phyloP scores from a whole-genome alignment of 2,797 vertebrate species.

The Etheostoma perlongum region DNA sequence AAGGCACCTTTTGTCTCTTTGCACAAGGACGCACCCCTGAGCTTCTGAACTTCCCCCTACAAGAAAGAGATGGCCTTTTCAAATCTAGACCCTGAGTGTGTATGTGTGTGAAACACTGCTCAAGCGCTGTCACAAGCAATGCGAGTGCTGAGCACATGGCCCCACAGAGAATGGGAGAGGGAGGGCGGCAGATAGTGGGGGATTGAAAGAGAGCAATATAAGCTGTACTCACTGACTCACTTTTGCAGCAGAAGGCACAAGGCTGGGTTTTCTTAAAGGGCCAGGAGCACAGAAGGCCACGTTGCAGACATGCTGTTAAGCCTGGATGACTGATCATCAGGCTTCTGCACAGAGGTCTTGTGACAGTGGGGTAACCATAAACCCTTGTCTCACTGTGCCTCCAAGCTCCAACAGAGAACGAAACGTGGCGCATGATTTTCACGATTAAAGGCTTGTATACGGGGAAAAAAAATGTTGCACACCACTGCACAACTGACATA shows the following conservation, averaged over 20 bases:
- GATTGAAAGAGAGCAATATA: slow-evolving; percentile 68
- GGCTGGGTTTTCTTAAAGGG: slow-evolving; percentile 78
- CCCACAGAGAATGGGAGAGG: slow-evolving; percentile 52
- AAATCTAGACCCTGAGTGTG: slow-evolving; percentile 56
- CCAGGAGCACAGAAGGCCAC: slow-evolving; percentile 71
- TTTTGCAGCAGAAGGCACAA: slow-evolving; percentile 75
- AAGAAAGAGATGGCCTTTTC: slow-evolving; percentile 31
- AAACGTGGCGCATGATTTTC: slow-evolving; percentile 58
- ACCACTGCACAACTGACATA: slow-evolving; percentile 41
- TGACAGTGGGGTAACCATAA: slow-evolving; percentile 74
- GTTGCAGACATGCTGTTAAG: slow-evolving; percentile 74
- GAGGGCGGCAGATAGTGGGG: slow-evolving; percentile 58
- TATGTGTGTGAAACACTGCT: slow-evolving; percentile 74
- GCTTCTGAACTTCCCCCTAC: slow-evolving; percentile 23
- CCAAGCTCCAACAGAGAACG: slow-evolving; percentile 52
- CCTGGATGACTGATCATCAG: slow-evolving; percentile 52
- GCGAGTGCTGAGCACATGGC: slow-evolving; percentile 82
- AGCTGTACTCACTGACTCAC: slow-evolving; percentile 81
- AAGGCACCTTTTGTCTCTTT: slow-evolving; percentile 59
- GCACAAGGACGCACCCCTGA: slow-evolving; percentile 45
- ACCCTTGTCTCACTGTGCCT: slow-evolving; percentile 65
- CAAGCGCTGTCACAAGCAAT: slow-evolving; percentile 71
- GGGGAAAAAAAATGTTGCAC: slow-evolving; percentile 6
- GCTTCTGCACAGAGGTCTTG: slow-evolving; percentile 66
- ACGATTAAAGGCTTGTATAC: slow-evolving; percentile 63